These are phyloP conservation scores for Drosophila leontia DNA, from an alignment of 1,140 invertebrate species.

Conservation along the genomic window DNA sequence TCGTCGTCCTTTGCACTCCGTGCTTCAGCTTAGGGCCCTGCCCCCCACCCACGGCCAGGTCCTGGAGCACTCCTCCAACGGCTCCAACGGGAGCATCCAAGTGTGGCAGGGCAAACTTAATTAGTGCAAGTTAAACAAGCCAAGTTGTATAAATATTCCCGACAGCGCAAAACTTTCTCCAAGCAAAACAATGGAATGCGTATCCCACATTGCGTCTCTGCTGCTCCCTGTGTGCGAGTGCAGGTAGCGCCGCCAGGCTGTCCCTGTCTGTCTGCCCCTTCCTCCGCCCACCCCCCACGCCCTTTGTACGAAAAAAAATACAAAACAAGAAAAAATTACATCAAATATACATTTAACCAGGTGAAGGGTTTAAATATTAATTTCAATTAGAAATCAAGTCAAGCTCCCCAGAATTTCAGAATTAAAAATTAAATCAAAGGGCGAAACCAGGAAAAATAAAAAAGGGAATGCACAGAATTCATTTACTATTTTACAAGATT, in stretches of 20 bases:
- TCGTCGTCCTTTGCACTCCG: not conserved
- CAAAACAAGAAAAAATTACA: conserved; percentile 2
- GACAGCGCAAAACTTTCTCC: conserved; percentile 68
- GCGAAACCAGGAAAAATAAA: fast-evolving
- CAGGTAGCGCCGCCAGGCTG: conserved; percentile 2
- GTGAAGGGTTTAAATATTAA: conserved; percentile 17
- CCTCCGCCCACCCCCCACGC: no score
- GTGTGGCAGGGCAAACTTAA: conserved; percentile 78
- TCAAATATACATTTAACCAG: conserved; percentile 12
- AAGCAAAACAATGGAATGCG: conserved; percentile 71
- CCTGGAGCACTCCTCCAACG: conserved; percentile 19
- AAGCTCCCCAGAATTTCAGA: not conserved
- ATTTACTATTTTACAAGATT: no score
- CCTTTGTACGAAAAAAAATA: not conserved
- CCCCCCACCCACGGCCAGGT: not conserved
- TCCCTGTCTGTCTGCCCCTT: not conserved
- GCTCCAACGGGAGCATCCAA: conserved; percentile 59
- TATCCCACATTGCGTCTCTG: conserved; percentile 22
- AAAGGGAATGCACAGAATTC: no score
- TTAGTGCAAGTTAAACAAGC: conserved; percentile 79
- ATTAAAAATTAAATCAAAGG: not conserved
- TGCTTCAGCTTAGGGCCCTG: not conserved
- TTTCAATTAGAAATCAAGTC: conserved; percentile 10
- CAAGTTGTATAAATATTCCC: conserved; percentile 79
- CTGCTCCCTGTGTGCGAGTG: conserved; percentile 19